Conservation (phyloP, 2,113 vertebrate genomes). For the Narcine bancroftii region DNA sequence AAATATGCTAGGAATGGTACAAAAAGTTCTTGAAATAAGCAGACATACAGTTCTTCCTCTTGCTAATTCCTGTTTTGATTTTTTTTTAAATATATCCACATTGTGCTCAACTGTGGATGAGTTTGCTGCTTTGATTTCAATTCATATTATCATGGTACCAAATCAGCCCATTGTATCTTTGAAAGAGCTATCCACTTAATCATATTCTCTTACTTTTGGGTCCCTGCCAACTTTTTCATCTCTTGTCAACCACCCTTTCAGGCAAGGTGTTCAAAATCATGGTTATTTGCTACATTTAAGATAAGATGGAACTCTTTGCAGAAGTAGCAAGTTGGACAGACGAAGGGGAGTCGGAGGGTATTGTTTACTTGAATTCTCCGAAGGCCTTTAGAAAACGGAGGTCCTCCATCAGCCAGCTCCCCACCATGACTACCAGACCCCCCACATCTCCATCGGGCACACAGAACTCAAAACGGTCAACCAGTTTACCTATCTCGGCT, state of each 20-base stretch:
- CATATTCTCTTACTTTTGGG: background rate
- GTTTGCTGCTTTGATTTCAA: background rate
- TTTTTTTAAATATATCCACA: background rate
- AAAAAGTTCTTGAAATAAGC: background rate
- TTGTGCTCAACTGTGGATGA: background rate
- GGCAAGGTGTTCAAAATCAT: background rate
- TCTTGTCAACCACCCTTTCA: background rate
- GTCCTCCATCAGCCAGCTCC: too few species aligned
- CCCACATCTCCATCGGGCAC: too few species aligned
- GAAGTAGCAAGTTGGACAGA: too few species aligned
- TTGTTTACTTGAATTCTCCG: too few species aligned
- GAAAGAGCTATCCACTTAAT: background rate
- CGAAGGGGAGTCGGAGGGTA: too few species aligned
- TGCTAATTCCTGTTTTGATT: background rate
- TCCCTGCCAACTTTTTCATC: background rate
- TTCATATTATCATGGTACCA: background rate
- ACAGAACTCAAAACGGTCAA: too few species aligned
- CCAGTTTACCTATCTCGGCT: too few species aligned
- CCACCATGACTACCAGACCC: too few species aligned
- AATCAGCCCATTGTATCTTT: background rate
- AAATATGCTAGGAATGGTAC: background rate
- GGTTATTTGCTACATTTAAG: background rate
- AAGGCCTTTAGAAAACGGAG: too few species aligned
- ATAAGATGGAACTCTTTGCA: too few species aligned
- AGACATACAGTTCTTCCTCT: background rate